Base-by-base conservation (phyloP, 2,797 vertebrate genomes). In the Mycteria americana region DNA sequence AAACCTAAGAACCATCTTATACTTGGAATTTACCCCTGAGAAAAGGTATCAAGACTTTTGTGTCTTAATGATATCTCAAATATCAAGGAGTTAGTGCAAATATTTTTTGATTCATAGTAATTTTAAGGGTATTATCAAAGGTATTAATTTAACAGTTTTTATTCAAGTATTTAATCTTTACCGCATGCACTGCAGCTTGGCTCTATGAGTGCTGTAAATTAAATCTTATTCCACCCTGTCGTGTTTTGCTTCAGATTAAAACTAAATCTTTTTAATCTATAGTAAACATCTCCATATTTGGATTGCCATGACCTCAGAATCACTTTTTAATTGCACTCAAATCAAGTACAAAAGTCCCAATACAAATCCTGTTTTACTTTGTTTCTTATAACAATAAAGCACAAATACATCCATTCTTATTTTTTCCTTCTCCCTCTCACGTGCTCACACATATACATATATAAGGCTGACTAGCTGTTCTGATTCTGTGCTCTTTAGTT, bases 241-340 rank as follows among this genome's bases (percentile, higher is more conserved):
- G 43, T 25, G 2, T 75, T 81, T 89, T 89, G 27, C 25, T 92
- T 77, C 56, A 77, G 60, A 68, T 54, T 74, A 85, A 91, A 95
- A 95, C 94, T 14, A 88, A 74, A 53, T 25, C 35, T 53, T 92
- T 92, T 93, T 73, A 25, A 72, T 69, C 48, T 60, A 3, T 62
- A 89, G 64, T 79, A 89, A 91, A 72, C 37, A 72, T 35, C 28
- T 88, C 82, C 85, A 70, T 74, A 80, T 83, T 94, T 95, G 93
- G 51, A 70, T 48, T 83, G 12, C 18, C 39, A 37, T 51, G 56
- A 53, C 82, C 60, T 84, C 48, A 73, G 67, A 94, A 74, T 57
- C 31, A n/a, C 27, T 92, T 94, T 77, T 73, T 83, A 82, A 87
- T 72, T 80, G 31, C 64, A 87, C n/a, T 63, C 35, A 94, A 59